Evolutionary conservation across 2,113 vertebrate genomes (phyloP).

Genomic region (Chamaetylas fuelleborni): DNA sequence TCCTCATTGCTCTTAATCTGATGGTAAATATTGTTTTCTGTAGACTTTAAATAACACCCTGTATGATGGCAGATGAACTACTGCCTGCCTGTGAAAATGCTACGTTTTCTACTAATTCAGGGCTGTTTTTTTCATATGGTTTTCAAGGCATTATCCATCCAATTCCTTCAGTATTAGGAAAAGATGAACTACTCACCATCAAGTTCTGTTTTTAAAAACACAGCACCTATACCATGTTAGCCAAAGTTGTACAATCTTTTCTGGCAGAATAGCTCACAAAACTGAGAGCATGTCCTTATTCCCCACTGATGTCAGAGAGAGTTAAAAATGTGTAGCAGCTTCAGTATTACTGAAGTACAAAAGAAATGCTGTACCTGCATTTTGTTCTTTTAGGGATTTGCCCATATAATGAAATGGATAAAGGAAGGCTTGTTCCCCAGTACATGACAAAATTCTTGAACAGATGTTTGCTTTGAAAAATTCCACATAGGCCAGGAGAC

Average conservation of each 20-base stretch:
- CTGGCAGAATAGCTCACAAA: not conserved
- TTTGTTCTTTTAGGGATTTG: slow-evolving; percentile 3
- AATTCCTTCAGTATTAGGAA: not conserved
- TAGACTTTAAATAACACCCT: not conserved
- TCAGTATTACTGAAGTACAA: not conserved
- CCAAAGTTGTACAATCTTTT: not conserved
- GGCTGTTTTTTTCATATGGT: not conserved
- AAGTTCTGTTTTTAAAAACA: not conserved
- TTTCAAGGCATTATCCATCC: not conserved
- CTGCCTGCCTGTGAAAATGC: not conserved
- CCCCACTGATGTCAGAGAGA: not conserved
- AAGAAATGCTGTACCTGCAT: not conserved
- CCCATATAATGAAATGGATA: not conserved
- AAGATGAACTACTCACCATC: not conserved
- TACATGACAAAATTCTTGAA: not conserved
- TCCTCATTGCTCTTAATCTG: not conserved
- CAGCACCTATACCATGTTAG: not conserved
- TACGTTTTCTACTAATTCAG: not conserved
- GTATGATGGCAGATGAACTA: not conserved
- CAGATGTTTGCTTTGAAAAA: not conserved
- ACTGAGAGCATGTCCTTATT: not conserved
- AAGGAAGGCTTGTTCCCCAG: not conserved
- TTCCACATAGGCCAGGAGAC: not conserved
- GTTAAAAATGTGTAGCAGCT: not conserved
- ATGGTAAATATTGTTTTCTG: not conserved